These are phyloP conservation scores for Trissoscelio sp. DNA, from an alignment of 2,888 invertebrate genomes.

Conservation along the genomic window DNA sequence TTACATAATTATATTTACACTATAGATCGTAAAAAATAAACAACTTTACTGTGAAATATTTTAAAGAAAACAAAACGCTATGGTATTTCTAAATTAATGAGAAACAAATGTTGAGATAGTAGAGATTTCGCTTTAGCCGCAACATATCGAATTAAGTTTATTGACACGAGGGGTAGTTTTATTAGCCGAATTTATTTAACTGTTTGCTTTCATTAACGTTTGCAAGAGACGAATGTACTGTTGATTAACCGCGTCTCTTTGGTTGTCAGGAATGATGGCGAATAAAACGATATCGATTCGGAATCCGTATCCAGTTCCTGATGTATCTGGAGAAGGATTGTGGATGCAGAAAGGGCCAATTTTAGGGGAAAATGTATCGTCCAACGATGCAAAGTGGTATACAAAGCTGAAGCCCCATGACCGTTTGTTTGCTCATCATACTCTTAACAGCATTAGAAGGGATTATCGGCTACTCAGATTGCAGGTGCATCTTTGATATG, in stretches of 20 bases:
- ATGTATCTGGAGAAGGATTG: constrained; percentile 77
- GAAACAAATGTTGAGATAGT: background rate
- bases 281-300: constrained; percentile 70
- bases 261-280: constrained; percentile 50
- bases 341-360: constrained; percentile 75
- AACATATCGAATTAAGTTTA: background rate
- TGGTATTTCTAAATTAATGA: background rate
- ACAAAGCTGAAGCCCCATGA: constrained; percentile 81
- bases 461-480: constrained; percentile 74
- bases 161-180: constrained; percentile 26
- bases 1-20: too few relatives aligned
- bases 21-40: too few relatives aligned
- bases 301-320: constrained; percentile 80
- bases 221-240: background rate
- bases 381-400: constrained; percentile 76
- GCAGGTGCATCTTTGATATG: constrained; percentile 70
- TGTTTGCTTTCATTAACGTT: constrained; percentile 19
- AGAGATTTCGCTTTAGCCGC: background rate
- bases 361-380: constrained; percentile 76
- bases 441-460: constrained; percentile 85
- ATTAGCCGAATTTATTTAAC: constrained; percentile 9
- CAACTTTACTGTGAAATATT: too few relatives aligned
- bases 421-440: constrained; percentile 86
- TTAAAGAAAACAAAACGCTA: too few relatives aligned
- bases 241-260: constrained; percentile 28